phyloP scores from a whole-genome alignment of 2,797 vertebrate species.

The Acipenser transmontanus region DNA sequence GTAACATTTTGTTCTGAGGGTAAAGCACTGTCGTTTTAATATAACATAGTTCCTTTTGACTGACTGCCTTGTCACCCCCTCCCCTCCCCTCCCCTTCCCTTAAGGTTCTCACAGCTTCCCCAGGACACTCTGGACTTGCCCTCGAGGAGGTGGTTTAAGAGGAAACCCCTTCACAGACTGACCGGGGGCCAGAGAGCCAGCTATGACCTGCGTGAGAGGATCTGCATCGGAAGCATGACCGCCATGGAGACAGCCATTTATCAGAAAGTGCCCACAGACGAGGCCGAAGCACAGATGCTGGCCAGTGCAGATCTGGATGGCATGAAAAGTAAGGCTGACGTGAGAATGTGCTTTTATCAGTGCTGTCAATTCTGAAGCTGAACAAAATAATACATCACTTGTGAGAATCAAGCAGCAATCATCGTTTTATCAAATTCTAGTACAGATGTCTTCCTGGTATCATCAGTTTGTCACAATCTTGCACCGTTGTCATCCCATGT shows the following conservation, averaged over 20 bases:
- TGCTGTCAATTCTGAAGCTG: too few relatives aligned
- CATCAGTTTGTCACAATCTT: too few relatives aligned
- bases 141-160: constrained; percentile 60
- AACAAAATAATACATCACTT: too few relatives aligned
- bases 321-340: constrained; percentile 85
- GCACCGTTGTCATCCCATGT: too few relatives aligned
- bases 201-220: constrained; percentile 84
- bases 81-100: background rate
- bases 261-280: constrained; percentile 86
- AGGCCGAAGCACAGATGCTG: constrained; percentile 92
- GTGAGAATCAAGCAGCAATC: too few relatives aligned
- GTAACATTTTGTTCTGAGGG: too few relatives aligned
- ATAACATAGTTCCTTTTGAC: too few relatives aligned
- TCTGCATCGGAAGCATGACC: constrained; percentile 91
- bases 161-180: constrained; percentile 66
- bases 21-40: too few relatives aligned
- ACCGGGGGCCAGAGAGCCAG: constrained; percentile 58
- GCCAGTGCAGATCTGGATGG: constrained; percentile 86
- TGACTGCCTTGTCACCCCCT: too few relatives aligned
- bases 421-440: too few relatives aligned
- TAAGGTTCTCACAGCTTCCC: constrained; percentile 32
- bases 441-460: too few relatives aligned
- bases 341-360: too few relatives aligned
- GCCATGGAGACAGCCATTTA: constrained; percentile 70
- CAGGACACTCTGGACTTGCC: constrained; percentile 40